Evolutionary conservation across 2,888 invertebrate species (phyloP).

Genomic region (Xylota sylvarum): DNA sequence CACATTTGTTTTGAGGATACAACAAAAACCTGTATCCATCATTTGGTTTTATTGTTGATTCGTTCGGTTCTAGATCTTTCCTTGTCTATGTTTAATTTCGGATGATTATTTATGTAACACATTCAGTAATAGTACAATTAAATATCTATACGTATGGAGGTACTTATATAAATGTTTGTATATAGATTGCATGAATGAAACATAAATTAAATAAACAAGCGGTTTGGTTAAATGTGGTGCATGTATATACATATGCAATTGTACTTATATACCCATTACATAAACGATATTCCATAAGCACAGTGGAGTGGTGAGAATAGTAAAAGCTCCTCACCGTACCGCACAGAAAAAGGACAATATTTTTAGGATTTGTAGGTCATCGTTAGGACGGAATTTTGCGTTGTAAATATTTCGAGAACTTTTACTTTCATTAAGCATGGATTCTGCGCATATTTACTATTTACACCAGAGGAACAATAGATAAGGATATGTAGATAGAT

Average conservation of each 20-base stretch:
- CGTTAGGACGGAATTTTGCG: conserved; percentile 22
- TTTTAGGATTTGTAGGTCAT: conserved; percentile 28
- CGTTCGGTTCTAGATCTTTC: conserved; percentile 13
- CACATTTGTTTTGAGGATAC: neutral
- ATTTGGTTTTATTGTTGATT: neutral
- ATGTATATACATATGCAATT: no score
- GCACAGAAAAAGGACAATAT: conserved; percentile 1
- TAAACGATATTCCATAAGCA: neutral
- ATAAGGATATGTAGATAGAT: neutral
- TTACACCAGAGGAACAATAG: neutral
- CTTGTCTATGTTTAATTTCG: conserved; percentile 3
- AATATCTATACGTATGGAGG: no score
- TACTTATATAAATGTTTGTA: no score
- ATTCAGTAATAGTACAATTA: neutral
- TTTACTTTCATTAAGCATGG: neutral
- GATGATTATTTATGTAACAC: conserved; percentile 4
- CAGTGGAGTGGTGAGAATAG: neutral
- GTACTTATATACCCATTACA: neutral
- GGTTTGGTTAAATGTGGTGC: no score
- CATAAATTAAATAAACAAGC: neutral
- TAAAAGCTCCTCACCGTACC: neutral
- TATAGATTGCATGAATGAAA: neutral
- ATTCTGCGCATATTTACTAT: neutral
- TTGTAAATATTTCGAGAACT: conserved; percentile 8
- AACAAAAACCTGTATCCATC: neutral